Evolutionary conservation across 2,113 vertebrate genomes (phyloP).

Genomic region (Bubo scandiacus): DNA sequence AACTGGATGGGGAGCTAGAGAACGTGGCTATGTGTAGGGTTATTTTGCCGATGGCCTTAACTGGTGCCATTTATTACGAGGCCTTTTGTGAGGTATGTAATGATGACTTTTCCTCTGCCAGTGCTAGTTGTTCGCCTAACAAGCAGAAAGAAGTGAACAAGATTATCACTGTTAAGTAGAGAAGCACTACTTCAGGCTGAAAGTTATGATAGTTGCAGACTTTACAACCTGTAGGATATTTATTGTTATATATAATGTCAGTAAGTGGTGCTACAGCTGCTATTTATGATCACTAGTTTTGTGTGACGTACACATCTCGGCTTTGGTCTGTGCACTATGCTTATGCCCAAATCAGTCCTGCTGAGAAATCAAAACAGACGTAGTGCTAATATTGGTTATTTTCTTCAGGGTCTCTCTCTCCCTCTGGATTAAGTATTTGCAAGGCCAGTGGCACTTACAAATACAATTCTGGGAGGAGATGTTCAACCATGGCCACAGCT

Average conservation of each 20-base stretch:
- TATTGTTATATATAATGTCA: not conserved
- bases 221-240: not conserved
- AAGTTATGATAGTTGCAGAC: not conserved
- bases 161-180: not conserved
- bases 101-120: not conserved
- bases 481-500: not conserved
- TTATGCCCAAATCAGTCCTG: not conserved
- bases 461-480: not conserved
- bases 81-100: not conserved
- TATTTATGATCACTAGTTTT: not conserved
- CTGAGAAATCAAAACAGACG: not conserved
- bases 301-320: not conserved
- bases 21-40: not conserved
- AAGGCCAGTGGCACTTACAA: not conserved
- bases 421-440: not conserved
- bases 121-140: not conserved
- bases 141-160: not conserved
- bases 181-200: not conserved
- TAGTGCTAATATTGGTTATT: not conserved
- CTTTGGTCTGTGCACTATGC: not conserved
- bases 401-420: not conserved
- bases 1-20: not conserved
- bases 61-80: not conserved
- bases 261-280: not conserved
- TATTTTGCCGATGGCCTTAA: not conserved